Base-by-base conservation (phyloP, 2,113 vertebrate species). In the Capreolus pygargus region DNA sequence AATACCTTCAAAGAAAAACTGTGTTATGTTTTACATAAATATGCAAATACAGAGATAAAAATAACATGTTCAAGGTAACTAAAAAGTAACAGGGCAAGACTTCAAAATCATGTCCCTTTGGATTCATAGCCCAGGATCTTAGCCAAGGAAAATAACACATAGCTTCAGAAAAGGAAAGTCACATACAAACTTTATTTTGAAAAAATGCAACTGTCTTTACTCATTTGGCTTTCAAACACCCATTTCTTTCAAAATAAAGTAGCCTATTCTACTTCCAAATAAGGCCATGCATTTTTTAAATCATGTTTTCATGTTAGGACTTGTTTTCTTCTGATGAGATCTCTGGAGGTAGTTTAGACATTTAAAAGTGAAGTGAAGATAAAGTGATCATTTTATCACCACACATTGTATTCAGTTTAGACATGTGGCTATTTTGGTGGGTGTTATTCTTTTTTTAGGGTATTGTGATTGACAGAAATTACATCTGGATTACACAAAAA, bases 241-340 rank as follows among this genome's bases (percentile, higher is more conserved):
- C 85, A 81, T 97, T 98, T 98, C 79, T 93, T 93, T 36, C 83
- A 88, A 97, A 98, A 97, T 97, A 97, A 98, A 97, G 64, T 92
- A 89, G 92, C 4, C 7, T 23, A 76, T 98, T 98, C 67, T 94
- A 17, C 7, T 93, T 97, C 28, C 5, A 95, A 86, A 90, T n/a
- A 70, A 70, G 86, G 85, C 86, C 52, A 93, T 92, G 97, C 67
- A 91, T 98, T 98, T 97, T 96, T 94, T 93, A 91, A 95, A 96
- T 98, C 98, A 98, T 91, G 94, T 98, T 98, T 98, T 98, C 98
- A 98, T 97, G 96, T 97, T 98, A 98, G 98, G 95, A 94, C 97
- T 97, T 97, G 93, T 98, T 98, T 98, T 98, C 86, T 98, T 98
- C 95, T 98, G 97, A 98, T 98, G 95, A 98, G 93, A 96, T 92